Evolutionary conservation across 2,888 invertebrate genomes (phyloP).

Genomic region (Argyra leucocephala): DNA sequence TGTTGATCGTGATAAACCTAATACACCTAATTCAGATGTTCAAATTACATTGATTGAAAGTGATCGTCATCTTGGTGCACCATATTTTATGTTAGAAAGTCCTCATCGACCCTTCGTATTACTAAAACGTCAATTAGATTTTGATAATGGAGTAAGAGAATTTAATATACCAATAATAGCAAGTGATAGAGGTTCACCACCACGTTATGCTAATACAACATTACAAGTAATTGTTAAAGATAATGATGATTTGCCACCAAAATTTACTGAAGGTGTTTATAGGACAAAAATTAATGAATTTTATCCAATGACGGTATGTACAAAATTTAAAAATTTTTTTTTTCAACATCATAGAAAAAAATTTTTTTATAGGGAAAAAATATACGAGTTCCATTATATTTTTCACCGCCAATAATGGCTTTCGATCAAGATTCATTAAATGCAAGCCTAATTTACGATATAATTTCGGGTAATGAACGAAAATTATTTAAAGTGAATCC

Average conservation of each 20-base stretch:
- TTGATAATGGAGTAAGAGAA: slow-evolving; percentile 67
- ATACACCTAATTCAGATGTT: slow-evolving; percentile 78
- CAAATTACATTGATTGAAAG: slow-evolving; percentile 68
- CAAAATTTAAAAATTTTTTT: neutral
- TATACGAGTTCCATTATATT: slow-evolving; percentile 60
- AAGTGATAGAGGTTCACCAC: slow-evolving; percentile 73
- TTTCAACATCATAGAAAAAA: too few relatives aligned
- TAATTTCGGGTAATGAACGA: slow-evolving; percentile 70
- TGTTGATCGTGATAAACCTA: slow-evolving; percentile 74
- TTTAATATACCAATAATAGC: slow-evolving; percentile 67
- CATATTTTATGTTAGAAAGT: slow-evolving; percentile 63
- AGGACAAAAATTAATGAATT: slow-evolving; percentile 72
- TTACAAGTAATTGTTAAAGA: slow-evolving; percentile 63
- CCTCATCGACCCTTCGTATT: slow-evolving; percentile 69
- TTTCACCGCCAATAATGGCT: slow-evolving; percentile 64
- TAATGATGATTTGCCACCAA: slow-evolving; percentile 72
- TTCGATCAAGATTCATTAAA: slow-evolving; percentile 74
- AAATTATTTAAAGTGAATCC: slow-evolving; percentile 65
- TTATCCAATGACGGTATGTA: slow-evolving; percentile 64
- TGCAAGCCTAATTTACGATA: slow-evolving; percentile 64
- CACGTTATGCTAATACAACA: slow-evolving; percentile 61
- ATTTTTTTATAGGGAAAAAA: slow-evolving; percentile 54
- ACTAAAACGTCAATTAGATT: slow-evolving; percentile 64
- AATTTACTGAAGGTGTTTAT: slow-evolving; percentile 72
- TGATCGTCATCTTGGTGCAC: slow-evolving; percentile 35